Conservation (phyloP, 2,888 invertebrate genomes). For the Lottia gigantea region DNA sequence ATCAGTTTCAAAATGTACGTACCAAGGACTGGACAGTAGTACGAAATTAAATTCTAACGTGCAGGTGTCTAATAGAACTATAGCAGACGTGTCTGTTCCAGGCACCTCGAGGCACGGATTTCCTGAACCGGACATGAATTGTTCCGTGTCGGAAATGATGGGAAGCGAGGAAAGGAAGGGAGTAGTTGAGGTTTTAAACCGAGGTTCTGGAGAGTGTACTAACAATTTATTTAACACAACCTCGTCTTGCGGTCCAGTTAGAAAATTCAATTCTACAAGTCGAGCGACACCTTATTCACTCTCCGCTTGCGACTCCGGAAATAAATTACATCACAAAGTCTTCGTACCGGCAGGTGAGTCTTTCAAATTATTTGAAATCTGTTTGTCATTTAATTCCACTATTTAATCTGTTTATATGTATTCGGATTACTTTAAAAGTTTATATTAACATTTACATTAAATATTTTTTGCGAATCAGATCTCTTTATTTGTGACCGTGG, state of each 20-base stretch:
- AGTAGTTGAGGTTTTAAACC: neutral
- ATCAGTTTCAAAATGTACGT: neutral
- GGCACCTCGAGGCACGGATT: slow-evolving; percentile 18
- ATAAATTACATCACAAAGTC: slow-evolving; percentile 18
- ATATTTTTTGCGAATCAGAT: no score
- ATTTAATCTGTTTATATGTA: no score
- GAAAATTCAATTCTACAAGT: slow-evolving; percentile 15
- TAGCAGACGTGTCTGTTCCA: slow-evolving; percentile 13
- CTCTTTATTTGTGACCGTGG: no score
- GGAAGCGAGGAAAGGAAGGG: slow-evolving; percentile 22
- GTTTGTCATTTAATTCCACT: neutral
- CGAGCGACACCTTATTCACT: slow-evolving; percentile 12
- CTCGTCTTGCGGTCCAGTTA: slow-evolving; percentile 9
- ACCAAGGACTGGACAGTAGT: neutral
- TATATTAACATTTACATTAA: no score
- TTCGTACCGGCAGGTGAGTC: slow-evolving; percentile 22
- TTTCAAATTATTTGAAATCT: neutral
- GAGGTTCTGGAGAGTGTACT: slow-evolving; percentile 7
- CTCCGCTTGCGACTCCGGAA: neutral
- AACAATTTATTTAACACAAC: slow-evolving; percentile 15
- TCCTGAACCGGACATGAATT: slow-evolving; percentile 18
- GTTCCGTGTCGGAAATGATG: slow-evolving; percentile 24
- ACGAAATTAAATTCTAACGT: neutral
- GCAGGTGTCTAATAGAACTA: slow-evolving; percentile 8
- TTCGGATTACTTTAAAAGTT: no score